Evolutionary conservation across 2,797 vertebrate species (phyloP).

Genomic region (Erpetoichthys calabaricus): DNA sequence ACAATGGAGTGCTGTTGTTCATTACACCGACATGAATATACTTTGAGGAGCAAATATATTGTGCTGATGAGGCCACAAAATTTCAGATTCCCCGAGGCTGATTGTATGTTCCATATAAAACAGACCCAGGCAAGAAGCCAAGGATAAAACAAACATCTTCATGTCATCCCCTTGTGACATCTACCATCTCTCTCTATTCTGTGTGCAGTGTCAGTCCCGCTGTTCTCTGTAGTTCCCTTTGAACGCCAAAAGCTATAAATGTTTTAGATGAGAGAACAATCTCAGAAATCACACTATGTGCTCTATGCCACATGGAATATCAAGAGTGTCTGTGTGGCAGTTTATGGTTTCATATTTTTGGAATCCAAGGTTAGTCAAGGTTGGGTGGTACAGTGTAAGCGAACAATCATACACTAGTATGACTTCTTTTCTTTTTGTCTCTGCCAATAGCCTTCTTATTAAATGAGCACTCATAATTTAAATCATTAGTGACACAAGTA

Average conservation of each 20-base stretch:
- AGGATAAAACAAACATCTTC: conserved; percentile 52
- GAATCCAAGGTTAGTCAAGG: conserved; percentile 57
- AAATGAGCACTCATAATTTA: too few relatives aligned
- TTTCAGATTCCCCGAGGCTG: conserved; percentile 41
- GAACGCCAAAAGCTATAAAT: conserved; percentile 66
- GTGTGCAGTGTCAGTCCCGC: conserved; percentile 30
- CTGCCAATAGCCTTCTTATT: too few relatives aligned
- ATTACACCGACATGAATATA: conserved; percentile 26
- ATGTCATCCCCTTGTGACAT: conserved; percentile 45
- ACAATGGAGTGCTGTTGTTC: conserved; percentile 8
- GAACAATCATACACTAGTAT: too few relatives aligned
- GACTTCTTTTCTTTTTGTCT: too few relatives aligned
- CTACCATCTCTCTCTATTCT: conserved; percentile 31
- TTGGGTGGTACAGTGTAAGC: conserved; percentile 19
- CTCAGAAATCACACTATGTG: conserved; percentile 62
- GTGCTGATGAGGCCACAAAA: conserved; percentile 30
- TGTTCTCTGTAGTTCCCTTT: conserved; percentile 52
- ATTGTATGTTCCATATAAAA: conserved; percentile 57
- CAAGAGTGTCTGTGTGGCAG: conserved; percentile 33
- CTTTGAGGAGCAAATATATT: conserved; percentile 38
- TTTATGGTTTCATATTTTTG: conserved; percentile 53
- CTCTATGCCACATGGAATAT: conserved; percentile 43
- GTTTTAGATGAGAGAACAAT: conserved; percentile 65
- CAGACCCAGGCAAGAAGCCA: conserved; percentile 53
- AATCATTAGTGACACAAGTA: too few relatives aligned